phyloP scores from a whole-genome alignment of 2,113 vertebrate genomes.

The Microcebus lehilahytsara region DNA sequence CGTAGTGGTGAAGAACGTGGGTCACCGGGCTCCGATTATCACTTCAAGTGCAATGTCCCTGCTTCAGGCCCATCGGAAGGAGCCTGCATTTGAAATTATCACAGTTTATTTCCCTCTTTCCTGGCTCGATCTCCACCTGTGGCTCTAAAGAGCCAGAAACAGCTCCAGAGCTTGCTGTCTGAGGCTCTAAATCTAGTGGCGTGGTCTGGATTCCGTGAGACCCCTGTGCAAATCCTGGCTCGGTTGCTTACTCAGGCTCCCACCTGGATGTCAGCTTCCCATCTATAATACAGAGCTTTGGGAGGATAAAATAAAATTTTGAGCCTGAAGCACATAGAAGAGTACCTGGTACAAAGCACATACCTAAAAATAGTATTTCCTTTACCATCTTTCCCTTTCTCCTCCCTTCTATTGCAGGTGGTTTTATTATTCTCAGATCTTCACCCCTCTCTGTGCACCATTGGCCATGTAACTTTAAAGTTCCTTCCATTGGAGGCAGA shows the following conservation, averaged over 20 bases:
- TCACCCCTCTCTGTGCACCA: background rate
- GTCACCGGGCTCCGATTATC: background rate
- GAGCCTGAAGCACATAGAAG: background rate
- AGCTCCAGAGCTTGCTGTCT: background rate
- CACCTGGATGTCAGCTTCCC: background rate
- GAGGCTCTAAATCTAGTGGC: background rate
- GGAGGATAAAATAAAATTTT: background rate
- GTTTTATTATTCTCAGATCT: background rate
- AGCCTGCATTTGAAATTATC: background rate
- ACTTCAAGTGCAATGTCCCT: background rate
- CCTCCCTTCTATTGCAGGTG: background rate
- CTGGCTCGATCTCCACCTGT: background rate
- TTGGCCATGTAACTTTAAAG: background rate
- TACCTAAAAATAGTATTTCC: background rate
- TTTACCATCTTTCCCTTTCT: background rate
- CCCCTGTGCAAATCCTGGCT: background rate
- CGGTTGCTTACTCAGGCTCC: background rate
- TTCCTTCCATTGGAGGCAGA: background rate
- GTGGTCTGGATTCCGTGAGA: background rate
- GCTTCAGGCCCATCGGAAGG: background rate
- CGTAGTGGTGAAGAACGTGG: background rate
- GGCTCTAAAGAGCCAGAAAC: background rate
- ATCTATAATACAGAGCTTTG: background rate
- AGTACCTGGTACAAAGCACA: background rate
- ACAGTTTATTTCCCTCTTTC: background rate